Evolutionary conservation across 2,797 vertebrate species (phyloP).

Genomic region (Malurus splendens): DNA sequence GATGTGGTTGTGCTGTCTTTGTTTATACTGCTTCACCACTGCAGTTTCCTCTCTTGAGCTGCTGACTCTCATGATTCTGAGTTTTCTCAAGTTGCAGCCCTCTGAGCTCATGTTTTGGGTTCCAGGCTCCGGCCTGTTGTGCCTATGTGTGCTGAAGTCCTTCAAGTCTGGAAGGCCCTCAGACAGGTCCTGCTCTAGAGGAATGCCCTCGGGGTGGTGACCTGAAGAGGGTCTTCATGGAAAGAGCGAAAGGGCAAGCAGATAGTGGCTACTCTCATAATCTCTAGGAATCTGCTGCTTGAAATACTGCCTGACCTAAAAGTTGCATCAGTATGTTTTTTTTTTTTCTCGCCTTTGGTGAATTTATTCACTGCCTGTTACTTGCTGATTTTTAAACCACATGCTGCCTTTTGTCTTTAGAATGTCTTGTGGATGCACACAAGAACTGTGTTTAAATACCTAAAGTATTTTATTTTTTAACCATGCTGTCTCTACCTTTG

Average conservation of each 20-base stretch:
- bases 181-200: not conserved
- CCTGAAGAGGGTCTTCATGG: not conserved
- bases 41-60: not conserved
- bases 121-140: not conserved
- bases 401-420: not conserved
- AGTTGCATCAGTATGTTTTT: not conserved
- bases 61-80: not conserved
- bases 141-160: not conserved
- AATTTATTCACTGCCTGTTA: not conserved
- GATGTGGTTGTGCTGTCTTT: not conserved
- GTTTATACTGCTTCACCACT: not conserved
- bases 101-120: not conserved
- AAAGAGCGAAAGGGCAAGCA: not conserved
- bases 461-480: not conserved
- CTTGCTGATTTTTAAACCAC: not conserved
- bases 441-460: not conserved
- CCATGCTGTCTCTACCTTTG: not conserved
- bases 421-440: not conserved
- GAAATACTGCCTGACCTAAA: not conserved
- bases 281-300: not conserved
- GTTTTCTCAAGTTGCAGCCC: not conserved
- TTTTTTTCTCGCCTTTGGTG: not conserved
- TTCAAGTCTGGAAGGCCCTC: not conserved
- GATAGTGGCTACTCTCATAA: not conserved
- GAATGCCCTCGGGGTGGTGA: not conserved